phyloP scores from a whole-genome alignment of 2,888 invertebrate genomes.

The Pseudanteris insignis region DNA sequence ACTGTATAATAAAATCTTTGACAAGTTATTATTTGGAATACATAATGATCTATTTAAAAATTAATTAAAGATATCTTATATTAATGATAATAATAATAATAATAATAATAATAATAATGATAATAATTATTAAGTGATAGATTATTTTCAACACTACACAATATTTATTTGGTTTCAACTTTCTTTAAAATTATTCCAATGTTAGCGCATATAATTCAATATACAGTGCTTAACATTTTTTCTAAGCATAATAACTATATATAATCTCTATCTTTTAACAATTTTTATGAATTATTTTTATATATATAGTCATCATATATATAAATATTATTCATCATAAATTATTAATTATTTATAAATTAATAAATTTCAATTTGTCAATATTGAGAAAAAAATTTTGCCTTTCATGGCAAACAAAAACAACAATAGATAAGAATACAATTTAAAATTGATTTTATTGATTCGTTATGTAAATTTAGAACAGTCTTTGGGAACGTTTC shows the following conservation, averaged over 20 bases:
- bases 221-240: slow-evolving; percentile 20
- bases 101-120: too few relatives aligned
- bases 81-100: slow-evolving; percentile 19
- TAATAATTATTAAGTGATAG: too few relatives aligned
- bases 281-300: slow-evolving; percentile 11
- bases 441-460: slow-evolving; percentile 29
- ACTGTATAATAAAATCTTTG: slow-evolving; percentile 27
- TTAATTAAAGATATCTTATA: slow-evolving; percentile 19
- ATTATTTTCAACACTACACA: slow-evolving; percentile 34
- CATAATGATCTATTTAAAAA: slow-evolving; percentile 17
- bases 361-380: slow-evolving; percentile 5
- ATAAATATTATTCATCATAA: too few relatives aligned
- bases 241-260: slow-evolving; percentile 27
- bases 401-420: slow-evolving; percentile 19
- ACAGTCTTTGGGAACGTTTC: slow-evolving; percentile 43
- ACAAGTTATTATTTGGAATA: slow-evolving; percentile 23
- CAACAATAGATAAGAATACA: slow-evolving; percentile 26
- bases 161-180: slow-evolving; percentile 34
- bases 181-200: slow-evolving; percentile 19
- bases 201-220: slow-evolving; percentile 25
- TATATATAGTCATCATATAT: slow-evolving; percentile 3
- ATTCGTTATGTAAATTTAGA: slow-evolving; percentile 31
- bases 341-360: too few relatives aligned
- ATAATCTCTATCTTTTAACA: slow-evolving; percentile 30
- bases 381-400: slow-evolving; percentile 24